phyloP scores from a whole-genome alignment of 2,113 vertebrate genomes.

The Chlamydotis undulata region DNA sequence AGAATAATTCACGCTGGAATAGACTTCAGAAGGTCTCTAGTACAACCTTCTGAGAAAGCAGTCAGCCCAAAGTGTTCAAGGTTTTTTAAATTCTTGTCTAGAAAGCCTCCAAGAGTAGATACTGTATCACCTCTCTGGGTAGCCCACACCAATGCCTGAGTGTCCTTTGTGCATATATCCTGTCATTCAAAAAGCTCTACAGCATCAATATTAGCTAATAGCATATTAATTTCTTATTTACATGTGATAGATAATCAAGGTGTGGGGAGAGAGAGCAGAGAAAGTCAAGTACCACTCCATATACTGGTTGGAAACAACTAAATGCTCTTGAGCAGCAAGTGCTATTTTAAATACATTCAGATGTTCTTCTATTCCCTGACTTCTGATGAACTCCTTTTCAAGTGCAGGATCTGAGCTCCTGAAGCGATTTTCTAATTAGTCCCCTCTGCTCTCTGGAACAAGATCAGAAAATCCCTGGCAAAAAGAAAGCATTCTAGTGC shows the following conservation, averaged over 20 bases:
- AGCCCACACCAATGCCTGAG: background rate
- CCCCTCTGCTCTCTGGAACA: constrained; percentile 29
- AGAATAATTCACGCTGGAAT: background rate
- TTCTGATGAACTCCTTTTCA: constrained; percentile 25
- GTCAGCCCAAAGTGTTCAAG: background rate
- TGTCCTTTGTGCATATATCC: background rate
- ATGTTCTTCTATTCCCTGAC: background rate
- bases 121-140: background rate
- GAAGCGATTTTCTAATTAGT: constrained; percentile 49
- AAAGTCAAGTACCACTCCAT: background rate
- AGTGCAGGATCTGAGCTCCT: constrained; percentile 32
- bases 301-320: background rate
- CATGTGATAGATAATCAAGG: background rate
- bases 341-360: background rate
- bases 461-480: constrained; percentile 42
- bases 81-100: background rate
- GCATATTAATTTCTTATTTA: background rate
- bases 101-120: background rate
- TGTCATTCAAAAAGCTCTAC: background rate
- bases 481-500: background rate
- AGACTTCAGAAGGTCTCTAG: background rate
- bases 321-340: background rate
- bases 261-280: background rate
- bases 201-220: background rate
- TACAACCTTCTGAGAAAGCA: background rate